phyloP scores from a whole-genome alignment of 1,140 invertebrate species.

The Orius laevigatus region DNA sequence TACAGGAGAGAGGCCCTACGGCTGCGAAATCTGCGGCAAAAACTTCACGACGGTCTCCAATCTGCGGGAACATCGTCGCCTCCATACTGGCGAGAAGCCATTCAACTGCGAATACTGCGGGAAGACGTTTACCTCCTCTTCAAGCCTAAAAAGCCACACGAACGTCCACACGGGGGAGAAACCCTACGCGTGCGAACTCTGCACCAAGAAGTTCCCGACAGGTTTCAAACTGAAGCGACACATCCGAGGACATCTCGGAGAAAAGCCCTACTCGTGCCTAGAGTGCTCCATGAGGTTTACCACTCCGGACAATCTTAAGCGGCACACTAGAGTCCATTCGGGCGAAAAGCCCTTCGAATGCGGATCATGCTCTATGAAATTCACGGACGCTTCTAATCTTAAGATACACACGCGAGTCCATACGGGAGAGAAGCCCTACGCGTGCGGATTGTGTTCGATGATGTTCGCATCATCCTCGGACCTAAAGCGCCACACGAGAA shows the following conservation, averaged over 20 bases:
- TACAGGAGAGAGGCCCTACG: slow-evolving; percentile 43
- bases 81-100: too few species aligned
- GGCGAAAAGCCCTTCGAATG: slow-evolving; percentile 18
- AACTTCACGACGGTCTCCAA: slow-evolving; percentile 46
- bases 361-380: slow-evolving; percentile 37
- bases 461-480: too few species aligned
- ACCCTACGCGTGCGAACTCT: slow-evolving; percentile 29
- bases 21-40: slow-evolving; percentile 43
- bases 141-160: too few species aligned
- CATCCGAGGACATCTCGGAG: slow-evolving; percentile 25
- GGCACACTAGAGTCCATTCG: slow-evolving; percentile 17
- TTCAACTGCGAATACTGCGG: too few species aligned
- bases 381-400: slow-evolving; percentile 53
- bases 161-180: too few species aligned
- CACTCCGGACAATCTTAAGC: slow-evolving; percentile 25
- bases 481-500: too few species aligned
- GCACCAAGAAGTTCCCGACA: slow-evolving; percentile 14
- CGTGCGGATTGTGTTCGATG: too few species aligned
- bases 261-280: slow-evolving; percentile 23
- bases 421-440: slow-evolving; percentile 69
- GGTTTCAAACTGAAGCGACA: slow-evolving; percentile 23
- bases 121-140: too few species aligned
- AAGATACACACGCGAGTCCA: slow-evolving; percentile 45
- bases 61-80: too few species aligned
- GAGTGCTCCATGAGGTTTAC: slow-evolving; percentile 18